Evolutionary conservation across 2,888 invertebrate species (phyloP).

Genomic region (Keiferia lycopersicella): DNA sequence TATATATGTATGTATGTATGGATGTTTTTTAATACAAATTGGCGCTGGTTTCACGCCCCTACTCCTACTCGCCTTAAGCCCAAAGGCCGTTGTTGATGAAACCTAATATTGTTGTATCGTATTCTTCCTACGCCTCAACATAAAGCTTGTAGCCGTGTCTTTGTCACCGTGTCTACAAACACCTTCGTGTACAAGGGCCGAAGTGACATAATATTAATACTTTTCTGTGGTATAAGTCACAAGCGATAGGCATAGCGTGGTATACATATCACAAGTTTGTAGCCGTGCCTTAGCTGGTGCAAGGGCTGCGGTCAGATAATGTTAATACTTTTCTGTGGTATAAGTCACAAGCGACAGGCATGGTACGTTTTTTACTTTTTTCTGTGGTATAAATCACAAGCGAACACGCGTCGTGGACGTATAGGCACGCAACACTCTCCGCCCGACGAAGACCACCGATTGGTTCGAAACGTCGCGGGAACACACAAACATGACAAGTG

Average conservation of each 20-base stretch:
- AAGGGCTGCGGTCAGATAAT: slow-evolving; percentile 22
- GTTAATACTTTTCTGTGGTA: slow-evolving; percentile 7
- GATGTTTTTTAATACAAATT: no score
- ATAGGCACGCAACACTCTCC: no score
- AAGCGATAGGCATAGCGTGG: neutral
- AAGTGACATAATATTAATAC: slow-evolving; percentile 24
- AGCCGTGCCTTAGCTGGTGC: slow-evolving; percentile 10
- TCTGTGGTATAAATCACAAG: no score
- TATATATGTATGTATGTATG: no score
- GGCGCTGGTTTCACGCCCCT: no score
- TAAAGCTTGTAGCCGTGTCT: neutral
- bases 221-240: neutral
- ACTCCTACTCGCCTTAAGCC: neutral
- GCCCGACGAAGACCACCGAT: no score
- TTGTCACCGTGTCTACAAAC: slow-evolving; percentile 17
- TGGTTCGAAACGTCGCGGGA: no score
- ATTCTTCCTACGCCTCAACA: neutral
- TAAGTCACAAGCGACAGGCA: neutral
- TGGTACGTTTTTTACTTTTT: no score
- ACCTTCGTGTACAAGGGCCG: slow-evolving; percentile 19
- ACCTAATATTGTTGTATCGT: slow-evolving; percentile 11
- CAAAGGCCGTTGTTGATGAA: slow-evolving; percentile 4
- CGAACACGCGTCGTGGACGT: no score
- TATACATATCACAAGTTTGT: neutral
- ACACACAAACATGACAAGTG: no score